These are phyloP conservation scores for Acleris literana DNA, from an alignment of 2,888 invertebrate genomes.

Conservation along the genomic window DNA sequence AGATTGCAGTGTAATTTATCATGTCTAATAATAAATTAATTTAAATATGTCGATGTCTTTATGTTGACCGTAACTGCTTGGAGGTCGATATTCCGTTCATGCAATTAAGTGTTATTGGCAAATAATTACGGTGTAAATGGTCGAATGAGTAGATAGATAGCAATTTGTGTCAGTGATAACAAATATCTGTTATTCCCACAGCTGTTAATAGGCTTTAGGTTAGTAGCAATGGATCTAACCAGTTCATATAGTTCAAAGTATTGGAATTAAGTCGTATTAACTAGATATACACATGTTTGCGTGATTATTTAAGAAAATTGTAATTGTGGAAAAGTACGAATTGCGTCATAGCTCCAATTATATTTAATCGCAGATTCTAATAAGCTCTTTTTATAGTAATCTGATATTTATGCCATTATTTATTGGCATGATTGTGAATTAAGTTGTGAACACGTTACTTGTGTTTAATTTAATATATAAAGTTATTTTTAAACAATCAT, in stretches of 20 bases:
- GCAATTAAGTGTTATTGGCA: slow-evolving; percentile 9
- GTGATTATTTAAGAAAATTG: no score
- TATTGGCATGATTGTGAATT: not conserved
- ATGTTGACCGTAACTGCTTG: not conserved
- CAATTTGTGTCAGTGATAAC: slow-evolving; percentile 27
- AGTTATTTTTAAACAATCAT: no score
- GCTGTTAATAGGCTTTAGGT: not conserved
- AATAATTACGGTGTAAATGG: slow-evolving; percentile 8
- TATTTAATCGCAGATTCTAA: not conserved
- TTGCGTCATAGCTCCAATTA: no score
- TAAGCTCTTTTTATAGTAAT: not conserved
- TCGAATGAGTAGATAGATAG: slow-evolving; percentile 17
- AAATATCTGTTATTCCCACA: slow-evolving; percentile 16
- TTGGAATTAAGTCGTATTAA: no score
- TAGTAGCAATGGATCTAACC: not conserved
- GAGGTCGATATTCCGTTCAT: not conserved
- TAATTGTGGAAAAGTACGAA: no score
- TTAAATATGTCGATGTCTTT: not conserved
- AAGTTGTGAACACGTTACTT: no score
- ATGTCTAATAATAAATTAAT: no score
- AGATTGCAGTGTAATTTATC: no score
- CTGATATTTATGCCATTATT: not conserved
- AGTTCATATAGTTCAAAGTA: not conserved
- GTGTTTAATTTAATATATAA: no score
- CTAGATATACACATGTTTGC: no score